Base-by-base conservation (phyloP, 2,113 vertebrate genomes). In the Kryptolebias marmoratus region DNA sequence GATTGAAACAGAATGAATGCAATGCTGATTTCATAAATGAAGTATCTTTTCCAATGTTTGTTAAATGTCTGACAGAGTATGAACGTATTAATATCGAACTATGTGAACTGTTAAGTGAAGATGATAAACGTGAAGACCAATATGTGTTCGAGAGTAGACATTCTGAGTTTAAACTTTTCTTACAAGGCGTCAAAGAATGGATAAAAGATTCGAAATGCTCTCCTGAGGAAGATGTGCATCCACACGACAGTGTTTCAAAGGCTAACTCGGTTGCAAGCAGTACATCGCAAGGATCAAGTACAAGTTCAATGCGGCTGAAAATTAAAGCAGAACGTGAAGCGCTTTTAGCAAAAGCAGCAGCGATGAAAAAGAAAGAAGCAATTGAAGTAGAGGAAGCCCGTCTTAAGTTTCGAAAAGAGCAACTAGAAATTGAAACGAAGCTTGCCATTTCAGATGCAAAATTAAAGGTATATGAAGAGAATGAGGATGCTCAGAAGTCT, bases 401-500 rank as follows among this genome's bases (percentile, higher is more conserved):
- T 5, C 11, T 61, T 3, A 61, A 27, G 39, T 28, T 47, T 14
- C 28, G 15, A 14, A 30, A 62, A n/a, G 27, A 62, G 60, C 11
- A 62, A 62, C 6, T 62, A 13, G 59, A 62, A 62, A 44, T 47
- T 44, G 42, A 62, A 47, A 62, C 22, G 14, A 42, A 62, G 39
- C 39, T 62, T 15, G 36, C 59, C 11, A 22, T 11, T 13, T 14
- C 59, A 62, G 4, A 44, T 28, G n/a, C 59, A 4, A 61, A 27
- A 27, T 45, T 61, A 61, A 61, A 27, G 39, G 36, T 45, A 5
- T 27, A 44, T 61, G 39, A 44, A 32, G 28, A 61, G 9, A 2
- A 5, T 61, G n/a, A 15, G 15, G 36, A 61, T 44, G 11, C 39
- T 22, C 58, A 45, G 13, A 14, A 47, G 3, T 22, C 11, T 27